Conservation (phyloP, 2,888 invertebrate genomes). For the Phasia obesa region DNA sequence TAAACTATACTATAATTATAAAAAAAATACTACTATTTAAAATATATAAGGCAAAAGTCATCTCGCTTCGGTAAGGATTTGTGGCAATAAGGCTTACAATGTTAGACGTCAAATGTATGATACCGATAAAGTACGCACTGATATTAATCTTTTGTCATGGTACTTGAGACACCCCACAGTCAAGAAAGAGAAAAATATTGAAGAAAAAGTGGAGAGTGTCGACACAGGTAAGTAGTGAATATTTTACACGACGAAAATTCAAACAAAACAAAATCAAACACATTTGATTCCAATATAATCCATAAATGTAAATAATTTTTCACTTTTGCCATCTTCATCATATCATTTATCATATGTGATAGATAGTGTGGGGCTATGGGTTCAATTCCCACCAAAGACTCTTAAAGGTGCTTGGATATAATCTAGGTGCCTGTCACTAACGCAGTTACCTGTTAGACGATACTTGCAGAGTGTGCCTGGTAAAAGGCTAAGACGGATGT, state of each 20-base stretch:
- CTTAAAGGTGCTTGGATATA: too few relatives aligned
- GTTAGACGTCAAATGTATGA: slow-evolving; percentile 88
- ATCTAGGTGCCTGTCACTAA: too few relatives aligned
- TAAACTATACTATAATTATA: slow-evolving; percentile 29
- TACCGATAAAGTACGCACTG: slow-evolving; percentile 90
- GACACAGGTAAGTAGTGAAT: slow-evolving; percentile 76
- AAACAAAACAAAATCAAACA: slow-evolving; percentile 2
- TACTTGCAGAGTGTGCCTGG: too few relatives aligned
- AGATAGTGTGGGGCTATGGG: too few relatives aligned
- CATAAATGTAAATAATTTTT: slow-evolving; percentile 7
- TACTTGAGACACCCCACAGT: slow-evolving; percentile 91
- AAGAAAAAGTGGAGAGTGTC: slow-evolving; percentile 72
- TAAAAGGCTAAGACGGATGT: too few relatives aligned
- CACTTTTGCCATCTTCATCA: neutral
- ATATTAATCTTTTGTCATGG: slow-evolving; percentile 93
- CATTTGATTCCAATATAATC: slow-evolving; percentile 10
- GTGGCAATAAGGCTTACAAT: slow-evolving; percentile 90
- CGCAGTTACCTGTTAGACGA: too few relatives aligned
- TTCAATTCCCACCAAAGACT: too few relatives aligned
- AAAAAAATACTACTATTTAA: slow-evolving; percentile 16
- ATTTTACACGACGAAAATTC: neutral
- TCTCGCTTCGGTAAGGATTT: slow-evolving; percentile 92
- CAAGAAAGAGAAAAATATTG: slow-evolving; percentile 74
- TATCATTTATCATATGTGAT: neutral
- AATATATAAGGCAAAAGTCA: slow-evolving; percentile 88